phyloP scores from a whole-genome alignment of 2,113 vertebrate species.

The Thomomys bottae region DNA sequence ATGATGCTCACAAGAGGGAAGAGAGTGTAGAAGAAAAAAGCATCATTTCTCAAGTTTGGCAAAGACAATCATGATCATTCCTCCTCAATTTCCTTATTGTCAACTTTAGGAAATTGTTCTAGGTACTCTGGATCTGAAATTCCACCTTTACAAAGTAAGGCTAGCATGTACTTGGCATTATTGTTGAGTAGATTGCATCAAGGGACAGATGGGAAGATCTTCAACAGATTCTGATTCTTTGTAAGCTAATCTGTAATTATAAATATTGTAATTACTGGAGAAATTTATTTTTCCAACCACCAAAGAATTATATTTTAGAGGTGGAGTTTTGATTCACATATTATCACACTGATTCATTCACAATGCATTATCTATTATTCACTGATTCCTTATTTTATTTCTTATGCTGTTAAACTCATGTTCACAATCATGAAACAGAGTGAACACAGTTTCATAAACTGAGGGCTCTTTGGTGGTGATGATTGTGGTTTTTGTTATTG shows the following conservation, averaged over 20 bases:
- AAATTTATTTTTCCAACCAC: conserved; percentile 3
- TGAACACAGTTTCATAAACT: background rate
- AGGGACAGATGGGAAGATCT: background rate
- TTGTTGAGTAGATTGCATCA: background rate
- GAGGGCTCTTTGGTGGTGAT: no score
- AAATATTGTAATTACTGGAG: background rate
- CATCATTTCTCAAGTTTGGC: background rate
- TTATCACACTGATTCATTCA: background rate
- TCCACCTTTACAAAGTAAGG: background rate
- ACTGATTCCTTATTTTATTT: background rate
- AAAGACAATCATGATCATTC: background rate
- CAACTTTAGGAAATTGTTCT: background rate
- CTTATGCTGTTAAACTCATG: background rate
- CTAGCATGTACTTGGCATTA: background rate
- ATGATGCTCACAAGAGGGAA: background rate
- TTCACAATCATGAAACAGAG: background rate
- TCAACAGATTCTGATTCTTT: background rate
- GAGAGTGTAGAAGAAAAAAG: background rate
- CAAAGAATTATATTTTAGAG: background rate
- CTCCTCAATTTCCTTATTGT: background rate
- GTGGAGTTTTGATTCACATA: background rate
- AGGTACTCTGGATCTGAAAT: background rate
- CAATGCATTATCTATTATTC: background rate
- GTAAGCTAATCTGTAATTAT: background rate
- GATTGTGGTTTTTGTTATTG: no score